Evolutionary conservation across 2,113 vertebrate species (phyloP).

Genomic region (Nerophis lumbriciformis): DNA sequence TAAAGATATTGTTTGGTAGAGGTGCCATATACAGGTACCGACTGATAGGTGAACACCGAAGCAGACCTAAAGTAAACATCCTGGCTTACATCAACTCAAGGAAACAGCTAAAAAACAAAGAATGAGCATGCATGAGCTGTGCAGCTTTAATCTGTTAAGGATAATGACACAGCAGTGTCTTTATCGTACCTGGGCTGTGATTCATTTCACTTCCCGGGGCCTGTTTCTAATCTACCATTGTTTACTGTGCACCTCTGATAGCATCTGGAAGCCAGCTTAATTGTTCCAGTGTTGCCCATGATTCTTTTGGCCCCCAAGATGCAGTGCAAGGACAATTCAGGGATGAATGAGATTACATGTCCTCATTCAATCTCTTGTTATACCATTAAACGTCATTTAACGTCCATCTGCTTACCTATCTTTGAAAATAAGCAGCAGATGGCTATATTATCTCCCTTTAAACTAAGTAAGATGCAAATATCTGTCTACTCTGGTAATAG

Average conservation of each 20-base stretch:
- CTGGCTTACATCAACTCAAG: neutral
- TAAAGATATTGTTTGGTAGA: constrained; percentile 12
- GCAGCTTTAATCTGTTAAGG: constrained; percentile 8
- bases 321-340: constrained; percentile 38
- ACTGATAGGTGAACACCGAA: constrained; percentile 4
- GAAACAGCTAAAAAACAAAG: neutral
- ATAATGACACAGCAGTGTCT: constrained; percentile 6
- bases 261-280: constrained; percentile 57
- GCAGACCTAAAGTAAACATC: constrained; percentile 4
- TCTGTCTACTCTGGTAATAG: neutral
- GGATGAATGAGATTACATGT: constrained; percentile 34
- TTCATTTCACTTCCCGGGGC: constrained; percentile 50
- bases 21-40: constrained; percentile 1
- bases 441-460: neutral
- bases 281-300: constrained; percentile 42
- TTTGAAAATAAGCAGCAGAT: constrained; percentile 23
- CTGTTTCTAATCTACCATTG: constrained; percentile 46
- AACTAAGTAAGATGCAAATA: constrained; percentile 4
- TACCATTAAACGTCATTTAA: constrained; percentile 30
- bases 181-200: constrained; percentile 45
- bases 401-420: constrained; percentile 25
- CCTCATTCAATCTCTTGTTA: constrained; percentile 44
- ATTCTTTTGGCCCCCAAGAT: constrained; percentile 44
- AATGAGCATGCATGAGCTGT: constrained; percentile 12
- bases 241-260: constrained; percentile 56